A percentile compares a stretch with the other conserved stretches of the same genome.
These are phyloP conservation scores for Picathartes gymnocephalus DNA, from an alignment of 2,113 vertebrate genomes.

Conservation along the genomic window DNA sequence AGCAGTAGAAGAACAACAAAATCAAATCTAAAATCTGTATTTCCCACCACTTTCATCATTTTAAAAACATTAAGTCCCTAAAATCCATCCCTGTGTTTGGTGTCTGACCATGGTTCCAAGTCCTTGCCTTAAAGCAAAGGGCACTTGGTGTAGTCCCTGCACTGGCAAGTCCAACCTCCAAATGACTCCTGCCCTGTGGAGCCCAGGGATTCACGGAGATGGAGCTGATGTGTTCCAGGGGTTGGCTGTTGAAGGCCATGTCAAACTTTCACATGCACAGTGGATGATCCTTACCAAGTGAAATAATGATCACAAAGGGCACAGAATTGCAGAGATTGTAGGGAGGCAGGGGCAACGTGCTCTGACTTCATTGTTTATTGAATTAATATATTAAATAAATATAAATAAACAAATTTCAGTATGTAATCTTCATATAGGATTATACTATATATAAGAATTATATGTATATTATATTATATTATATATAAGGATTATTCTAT, in stretches of 20 bases:
- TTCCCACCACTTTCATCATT: not conserved
- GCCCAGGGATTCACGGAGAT: not conserved
- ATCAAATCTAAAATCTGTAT: not conserved
- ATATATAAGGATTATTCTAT: not conserved
- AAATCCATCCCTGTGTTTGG: not conserved
- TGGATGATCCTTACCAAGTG: not conserved
- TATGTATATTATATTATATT: too few species aligned
- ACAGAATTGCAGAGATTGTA: not conserved
- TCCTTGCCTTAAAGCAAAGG: not conserved
- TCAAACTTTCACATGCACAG: not conserved
- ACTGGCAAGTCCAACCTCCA: not conserved
- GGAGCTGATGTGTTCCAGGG: not conserved
- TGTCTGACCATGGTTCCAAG: not conserved
- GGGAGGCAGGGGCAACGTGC: not conserved
- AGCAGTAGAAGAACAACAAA: not conserved
- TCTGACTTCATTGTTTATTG: not conserved
- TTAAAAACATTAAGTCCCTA: not conserved
- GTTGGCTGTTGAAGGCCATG: not conserved
- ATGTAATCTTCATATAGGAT: not conserved
- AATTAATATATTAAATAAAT: not conserved
- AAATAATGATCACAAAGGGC: conserved; percentile 26
- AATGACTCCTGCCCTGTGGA: not conserved
- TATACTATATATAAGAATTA: not conserved
- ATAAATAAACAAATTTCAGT: not conserved
- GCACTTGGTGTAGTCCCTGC: not conserved